Base-by-base conservation (phyloP, 2,888 invertebrate species). In the Helicoverpa assulta region DNA sequence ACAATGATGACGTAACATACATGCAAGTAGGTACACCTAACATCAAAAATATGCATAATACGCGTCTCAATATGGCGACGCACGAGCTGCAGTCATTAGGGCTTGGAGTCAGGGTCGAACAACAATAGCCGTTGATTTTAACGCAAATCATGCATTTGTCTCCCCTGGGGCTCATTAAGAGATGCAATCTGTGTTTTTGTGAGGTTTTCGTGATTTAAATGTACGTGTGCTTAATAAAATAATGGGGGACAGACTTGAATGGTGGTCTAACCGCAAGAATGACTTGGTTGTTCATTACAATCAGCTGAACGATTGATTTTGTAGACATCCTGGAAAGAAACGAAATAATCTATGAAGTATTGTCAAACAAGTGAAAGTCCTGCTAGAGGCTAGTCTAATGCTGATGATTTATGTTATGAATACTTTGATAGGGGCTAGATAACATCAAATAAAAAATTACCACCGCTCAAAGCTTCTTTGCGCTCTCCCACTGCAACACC, bases 51-150 rank as follows among this genome's bases (percentile, higher is more conserved):
- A 72, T 66, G 62, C 54, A 70, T 61, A 73, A 70, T 56, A 56
- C 52, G 60, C 56, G 57, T 66, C 81, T 85, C 59, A 75, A 81
- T 85, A 88, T 82, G 83, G 83, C 71, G 59, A 56, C 66, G 84
- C 87, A 86, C 86, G 86, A 86, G 76, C 70, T 82, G 72, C 80
- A 72, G 61, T 65, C 71, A 73, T 74, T 65, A 82, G 67, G 80
- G 77, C 72, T 64, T 68, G 71, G 82, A 86, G 83, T 86, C 90
- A 90, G 85, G 89, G 88, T 69, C 84, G 72, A 26, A 67, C 68
- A 69, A 91, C 88, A 91, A 91, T 89, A 85, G 86, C 84, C 82
- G 89, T 78, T 89, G 88, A 90, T 81, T 81, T 80, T 66, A 70
- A 69, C 75, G 80, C 81, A 85, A 85, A 86, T 78, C 79, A 76